These are phyloP conservation scores for Amphiprion ocellaris DNA, from an alignment of 2,113 vertebrate genomes.

Conservation along the genomic window DNA sequence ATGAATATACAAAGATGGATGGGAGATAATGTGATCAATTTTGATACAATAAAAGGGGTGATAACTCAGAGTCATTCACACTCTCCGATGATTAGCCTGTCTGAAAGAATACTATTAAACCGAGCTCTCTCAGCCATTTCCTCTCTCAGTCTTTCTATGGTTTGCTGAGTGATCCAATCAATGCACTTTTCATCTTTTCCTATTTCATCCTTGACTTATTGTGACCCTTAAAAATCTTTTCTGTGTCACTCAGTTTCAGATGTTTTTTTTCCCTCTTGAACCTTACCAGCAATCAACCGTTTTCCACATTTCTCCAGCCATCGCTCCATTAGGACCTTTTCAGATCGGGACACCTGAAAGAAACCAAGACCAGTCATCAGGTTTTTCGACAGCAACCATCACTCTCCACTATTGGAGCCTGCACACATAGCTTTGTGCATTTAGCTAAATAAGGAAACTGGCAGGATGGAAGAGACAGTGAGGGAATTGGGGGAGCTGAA, in stretches of 20 bases:
- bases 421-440: constrained; percentile 41
- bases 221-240: constrained; percentile 51
- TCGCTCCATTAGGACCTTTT: constrained; percentile 41
- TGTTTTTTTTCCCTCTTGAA: constrained; percentile 39
- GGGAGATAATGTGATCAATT: constrained; percentile 74
- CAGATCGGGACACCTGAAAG: constrained; percentile 29
- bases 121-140: constrained; percentile 73
- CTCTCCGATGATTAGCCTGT: constrained; percentile 63
- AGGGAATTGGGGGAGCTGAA: constrained; percentile 58
- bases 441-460: constrained; percentile 55
- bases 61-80: constrained; percentile 80
- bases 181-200: constrained; percentile 68
- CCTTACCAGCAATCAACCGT: constrained; percentile 44
- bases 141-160: constrained; percentile 54
- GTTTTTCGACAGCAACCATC: constrained; percentile 22
- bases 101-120: constrained; percentile 74
- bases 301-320: constrained; percentile 38
- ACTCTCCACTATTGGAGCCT: constrained; percentile 40
- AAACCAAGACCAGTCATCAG: constrained; percentile 27
- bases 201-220: constrained; percentile 73
- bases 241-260: constrained; percentile 45
- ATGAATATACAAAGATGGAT: constrained; percentile 68
- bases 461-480: constrained; percentile 55
- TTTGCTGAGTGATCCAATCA: constrained; percentile 75
- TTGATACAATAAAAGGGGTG: constrained; percentile 78